phyloP scores from a whole-genome alignment of 2,797 vertebrate species.

The Aulostomus chinensis region DNA sequence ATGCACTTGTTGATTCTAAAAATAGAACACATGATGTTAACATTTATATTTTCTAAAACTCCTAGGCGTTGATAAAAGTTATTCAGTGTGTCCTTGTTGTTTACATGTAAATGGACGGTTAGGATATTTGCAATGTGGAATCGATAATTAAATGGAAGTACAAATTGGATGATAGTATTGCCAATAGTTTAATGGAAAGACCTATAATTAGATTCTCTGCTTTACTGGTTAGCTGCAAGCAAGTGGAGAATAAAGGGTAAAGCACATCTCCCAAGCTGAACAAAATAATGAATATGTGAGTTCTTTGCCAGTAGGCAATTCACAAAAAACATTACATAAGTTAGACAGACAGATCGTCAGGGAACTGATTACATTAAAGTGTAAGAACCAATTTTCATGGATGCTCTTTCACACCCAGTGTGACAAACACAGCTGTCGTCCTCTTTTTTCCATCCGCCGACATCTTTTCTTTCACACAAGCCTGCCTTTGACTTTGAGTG shows the following conservation, averaged over 20 bases:
- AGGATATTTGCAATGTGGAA: conserved; percentile 32
- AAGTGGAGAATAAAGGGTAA: conserved; percentile 9
- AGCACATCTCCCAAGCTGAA: conserved; percentile 9
- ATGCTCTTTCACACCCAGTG: conserved; percentile 34
- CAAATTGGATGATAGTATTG: conserved; percentile 51
- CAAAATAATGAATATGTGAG: conserved; percentile 10
- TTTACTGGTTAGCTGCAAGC: conserved; percentile 24
- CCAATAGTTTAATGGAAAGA: conserved; percentile 47
- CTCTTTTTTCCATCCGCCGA: conserved; percentile 27
- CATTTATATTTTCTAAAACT: conserved; percentile 48
- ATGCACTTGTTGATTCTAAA: conserved; percentile 47
- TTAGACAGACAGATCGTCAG: too few relatives aligned
- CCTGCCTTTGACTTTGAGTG: conserved; percentile 69
- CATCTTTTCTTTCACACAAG: conserved; percentile 41
- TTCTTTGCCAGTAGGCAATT: too few relatives aligned
- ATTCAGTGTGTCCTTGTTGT: conserved; percentile 25
- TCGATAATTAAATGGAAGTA: conserved; percentile 49
- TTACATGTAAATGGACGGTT: conserved; percentile 39
- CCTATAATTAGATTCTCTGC: conserved; percentile 35
- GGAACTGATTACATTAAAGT: conserved; percentile 9
- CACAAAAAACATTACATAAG: too few relatives aligned
- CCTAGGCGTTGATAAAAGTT: conserved; percentile 5
- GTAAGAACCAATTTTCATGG: conserved; percentile 14
- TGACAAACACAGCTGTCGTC: conserved; percentile 63
- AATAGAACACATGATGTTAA: conserved; percentile 51